phyloP scores from a whole-genome alignment of 2,797 vertebrate species.

The Lemur catta region DNA sequence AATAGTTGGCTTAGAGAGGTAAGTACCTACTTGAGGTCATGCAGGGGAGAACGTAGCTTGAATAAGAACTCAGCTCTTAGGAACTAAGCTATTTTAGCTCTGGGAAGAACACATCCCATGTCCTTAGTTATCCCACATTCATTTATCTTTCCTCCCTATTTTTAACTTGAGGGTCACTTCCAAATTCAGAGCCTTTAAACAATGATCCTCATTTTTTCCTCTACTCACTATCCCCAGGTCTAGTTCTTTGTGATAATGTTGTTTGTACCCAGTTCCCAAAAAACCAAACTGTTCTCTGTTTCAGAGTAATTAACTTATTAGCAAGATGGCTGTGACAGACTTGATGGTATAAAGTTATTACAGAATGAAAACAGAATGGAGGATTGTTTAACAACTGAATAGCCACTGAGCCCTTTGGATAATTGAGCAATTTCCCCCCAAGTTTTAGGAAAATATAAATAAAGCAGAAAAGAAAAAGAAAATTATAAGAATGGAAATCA shows the following conservation, averaged over 20 bases:
- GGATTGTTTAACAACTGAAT: background rate
- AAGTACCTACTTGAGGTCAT: background rate
- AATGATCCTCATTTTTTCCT: background rate
- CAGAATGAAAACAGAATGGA: background rate
- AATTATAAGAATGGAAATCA: background rate
- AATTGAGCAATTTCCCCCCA: background rate
- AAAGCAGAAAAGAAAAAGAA: background rate
- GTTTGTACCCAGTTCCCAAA: background rate
- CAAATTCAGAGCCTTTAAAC: background rate
- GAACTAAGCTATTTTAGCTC: background rate
- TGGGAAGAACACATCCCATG: background rate
- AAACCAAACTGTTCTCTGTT: conserved; percentile 15
- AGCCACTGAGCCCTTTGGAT: background rate
- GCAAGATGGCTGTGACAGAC: background rate
- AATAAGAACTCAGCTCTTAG: background rate
- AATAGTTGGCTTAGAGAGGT: background rate
- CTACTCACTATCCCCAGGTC: background rate
- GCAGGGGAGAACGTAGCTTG: background rate
- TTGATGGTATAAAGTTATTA: conserved; percentile 3
- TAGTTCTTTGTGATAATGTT: background rate
- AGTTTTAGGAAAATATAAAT: conserved; percentile 10
- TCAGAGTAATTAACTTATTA: conserved; percentile 49
- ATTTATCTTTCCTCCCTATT: background rate
- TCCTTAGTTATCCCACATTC: background rate
- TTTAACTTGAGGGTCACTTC: conserved; percentile 15